Evolutionary conservation across 2,113 vertebrate genomes (phyloP).

Genomic region (Hylia prasina): DNA sequence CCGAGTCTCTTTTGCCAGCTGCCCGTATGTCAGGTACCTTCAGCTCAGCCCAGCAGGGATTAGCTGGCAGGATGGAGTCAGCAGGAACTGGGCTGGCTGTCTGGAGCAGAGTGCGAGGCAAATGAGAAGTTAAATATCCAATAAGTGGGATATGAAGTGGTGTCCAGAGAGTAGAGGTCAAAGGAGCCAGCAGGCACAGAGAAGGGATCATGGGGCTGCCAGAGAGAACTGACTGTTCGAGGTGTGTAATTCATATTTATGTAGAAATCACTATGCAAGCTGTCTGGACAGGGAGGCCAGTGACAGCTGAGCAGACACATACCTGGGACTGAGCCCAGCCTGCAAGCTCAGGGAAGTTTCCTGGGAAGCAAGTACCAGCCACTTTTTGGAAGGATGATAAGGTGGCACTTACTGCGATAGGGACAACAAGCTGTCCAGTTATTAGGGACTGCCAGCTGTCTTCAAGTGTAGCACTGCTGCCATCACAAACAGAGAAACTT

Average conservation of each 20-base stretch:
- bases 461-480: background rate
- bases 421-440: background rate
- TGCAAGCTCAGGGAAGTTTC: background rate
- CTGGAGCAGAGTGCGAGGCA: background rate
- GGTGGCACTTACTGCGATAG: background rate
- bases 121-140: slow-evolving; percentile 16
- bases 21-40: background rate
- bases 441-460: slow-evolving; percentile 3
- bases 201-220: background rate
- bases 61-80: slow-evolving; percentile 6
- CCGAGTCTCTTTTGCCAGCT: background rate
- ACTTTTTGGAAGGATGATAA: background rate
- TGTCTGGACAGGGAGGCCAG: background rate
- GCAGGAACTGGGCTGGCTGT: background rate
- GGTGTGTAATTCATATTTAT: slow-evolving; percentile 16
- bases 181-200: background rate
- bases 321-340: slow-evolving; percentile 28
- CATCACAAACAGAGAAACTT: background rate
- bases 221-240: background rate
- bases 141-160: background rate
- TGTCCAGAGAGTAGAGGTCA: slow-evolving; percentile 21
- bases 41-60: background rate
- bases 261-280: background rate
- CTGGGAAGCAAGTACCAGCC: background rate
- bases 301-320: background rate